phyloP scores from a whole-genome alignment of 2,888 invertebrate species.

The Luffia ferchaultella region DNA sequence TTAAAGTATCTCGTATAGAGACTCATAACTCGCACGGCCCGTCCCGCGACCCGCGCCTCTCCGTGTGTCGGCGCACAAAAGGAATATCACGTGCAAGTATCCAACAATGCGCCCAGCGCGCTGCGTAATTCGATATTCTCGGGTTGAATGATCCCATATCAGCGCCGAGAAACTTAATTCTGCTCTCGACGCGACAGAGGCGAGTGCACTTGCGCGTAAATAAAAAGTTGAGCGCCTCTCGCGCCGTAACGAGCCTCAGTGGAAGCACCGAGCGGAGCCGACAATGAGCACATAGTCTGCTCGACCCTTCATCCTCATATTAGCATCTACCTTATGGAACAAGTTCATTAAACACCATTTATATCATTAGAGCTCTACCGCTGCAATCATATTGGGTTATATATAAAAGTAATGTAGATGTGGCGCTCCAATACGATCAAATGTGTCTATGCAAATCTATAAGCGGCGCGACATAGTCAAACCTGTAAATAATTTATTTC shows the following conservation, averaged over 20 bases:
- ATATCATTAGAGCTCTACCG: too few relatives aligned
- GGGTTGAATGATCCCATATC: constrained; percentile 66
- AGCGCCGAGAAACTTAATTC: constrained; percentile 59
- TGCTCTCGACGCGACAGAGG: constrained; percentile 51
- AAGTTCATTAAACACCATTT: too few relatives aligned
- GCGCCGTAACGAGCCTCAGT: constrained; percentile 32
- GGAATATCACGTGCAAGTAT: constrained; percentile 56
- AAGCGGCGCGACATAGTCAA: too few relatives aligned
- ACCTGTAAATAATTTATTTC: too few relatives aligned
- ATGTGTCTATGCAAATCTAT: too few relatives aligned
- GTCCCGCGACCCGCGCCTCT: constrained; percentile 10
- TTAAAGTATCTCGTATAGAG: constrained; percentile 11
- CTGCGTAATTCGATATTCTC: constrained; percentile 59
- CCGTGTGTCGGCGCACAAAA: constrained; percentile 32
- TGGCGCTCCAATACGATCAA: too few relatives aligned
- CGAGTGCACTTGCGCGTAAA: constrained; percentile 64
- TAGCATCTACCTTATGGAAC: background rate
- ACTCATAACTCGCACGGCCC: constrained; percentile 9
- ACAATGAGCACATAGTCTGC: constrained; percentile 21
- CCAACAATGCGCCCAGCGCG: constrained; percentile 56
- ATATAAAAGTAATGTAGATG: too few relatives aligned
- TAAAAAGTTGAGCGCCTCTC: constrained; percentile 58
- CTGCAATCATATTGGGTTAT: too few relatives aligned
- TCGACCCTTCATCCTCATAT: constrained; percentile 26
- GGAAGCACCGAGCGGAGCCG: constrained; percentile 45